Conservation (phyloP, 2,113 vertebrate genomes). For the Plestiodon gilberti region DNA sequence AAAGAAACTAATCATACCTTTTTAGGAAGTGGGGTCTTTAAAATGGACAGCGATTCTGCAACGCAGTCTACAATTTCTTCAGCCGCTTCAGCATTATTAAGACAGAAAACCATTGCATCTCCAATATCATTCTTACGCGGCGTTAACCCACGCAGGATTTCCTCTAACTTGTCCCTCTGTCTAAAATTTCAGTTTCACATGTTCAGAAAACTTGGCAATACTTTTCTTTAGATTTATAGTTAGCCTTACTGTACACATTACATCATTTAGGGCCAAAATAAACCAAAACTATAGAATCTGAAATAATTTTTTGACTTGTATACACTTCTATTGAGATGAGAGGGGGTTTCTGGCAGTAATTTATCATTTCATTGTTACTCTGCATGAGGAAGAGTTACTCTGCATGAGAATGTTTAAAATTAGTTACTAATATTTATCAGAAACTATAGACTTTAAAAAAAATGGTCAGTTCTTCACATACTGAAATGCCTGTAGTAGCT, state of each 20-base stretch:
- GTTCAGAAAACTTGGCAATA: conserved; percentile 19
- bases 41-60: conserved; percentile 94
- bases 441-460: not conserved
- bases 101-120: conserved; percentile 97
- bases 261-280: not conserved
- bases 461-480: not conserved
- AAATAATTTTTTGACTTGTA: not conserved
- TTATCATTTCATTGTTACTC: not conserved
- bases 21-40: conserved; percentile 98
- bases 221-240: not conserved
- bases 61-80: conserved; percentile 99
- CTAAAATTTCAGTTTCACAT: conserved; percentile 73
- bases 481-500: not conserved
- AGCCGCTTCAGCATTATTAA: conserved; percentile 94
- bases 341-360: not conserved
- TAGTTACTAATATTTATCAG: not conserved
- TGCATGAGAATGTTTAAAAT: accelerated
- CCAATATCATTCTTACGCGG: conserved; percentile 94
- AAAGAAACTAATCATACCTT: conserved; percentile 79
- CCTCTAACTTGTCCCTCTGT: conserved; percentile 96
- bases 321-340: not conserved
- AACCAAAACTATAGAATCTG: not conserved
- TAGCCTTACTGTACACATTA: accelerated
- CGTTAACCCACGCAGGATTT: conserved; percentile 90
- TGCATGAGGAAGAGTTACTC: not conserved